phyloP scores from a whole-genome alignment of 2,113 vertebrate species.

The Chaetops frenatus region DNA sequence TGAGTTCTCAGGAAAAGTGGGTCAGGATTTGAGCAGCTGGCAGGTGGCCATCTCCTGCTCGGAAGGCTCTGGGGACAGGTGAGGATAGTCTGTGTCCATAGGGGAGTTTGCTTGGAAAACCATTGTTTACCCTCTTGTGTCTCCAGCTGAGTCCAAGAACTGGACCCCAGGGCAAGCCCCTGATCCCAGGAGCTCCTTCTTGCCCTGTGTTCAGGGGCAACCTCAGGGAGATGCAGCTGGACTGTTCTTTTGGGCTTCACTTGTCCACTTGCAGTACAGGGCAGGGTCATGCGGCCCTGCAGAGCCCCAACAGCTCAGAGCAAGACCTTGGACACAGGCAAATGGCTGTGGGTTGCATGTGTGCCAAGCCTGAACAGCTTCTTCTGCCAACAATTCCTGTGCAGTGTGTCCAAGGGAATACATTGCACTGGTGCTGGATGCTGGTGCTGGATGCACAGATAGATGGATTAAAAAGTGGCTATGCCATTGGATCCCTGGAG shows the following conservation, averaged over 20 bases:
- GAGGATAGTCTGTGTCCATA: neutral
- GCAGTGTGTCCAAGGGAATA: neutral
- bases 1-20: slow-evolving; percentile 20
- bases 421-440: no score
- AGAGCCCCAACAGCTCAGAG: neutral
- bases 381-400: neutral
- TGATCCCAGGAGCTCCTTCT: neutral
- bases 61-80: neutral
- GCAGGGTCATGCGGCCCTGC: neutral
- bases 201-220: neutral
- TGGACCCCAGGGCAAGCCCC: neutral
- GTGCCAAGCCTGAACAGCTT: neutral
- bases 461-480: neutral
- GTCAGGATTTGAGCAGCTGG: slow-evolving; percentile 19
- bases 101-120: neutral
- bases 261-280: neutral
- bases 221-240: neutral
- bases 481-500: rapidly evolving
- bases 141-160: neutral
- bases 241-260: neutral
- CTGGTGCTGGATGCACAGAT: no score
- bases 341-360: neutral
- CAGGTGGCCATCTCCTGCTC: neutral
- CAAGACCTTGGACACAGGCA: neutral
- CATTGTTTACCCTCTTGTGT: neutral